phyloP scores from a whole-genome alignment of 2,888 invertebrate species.

The Phyllotreta cruciferae region DNA sequence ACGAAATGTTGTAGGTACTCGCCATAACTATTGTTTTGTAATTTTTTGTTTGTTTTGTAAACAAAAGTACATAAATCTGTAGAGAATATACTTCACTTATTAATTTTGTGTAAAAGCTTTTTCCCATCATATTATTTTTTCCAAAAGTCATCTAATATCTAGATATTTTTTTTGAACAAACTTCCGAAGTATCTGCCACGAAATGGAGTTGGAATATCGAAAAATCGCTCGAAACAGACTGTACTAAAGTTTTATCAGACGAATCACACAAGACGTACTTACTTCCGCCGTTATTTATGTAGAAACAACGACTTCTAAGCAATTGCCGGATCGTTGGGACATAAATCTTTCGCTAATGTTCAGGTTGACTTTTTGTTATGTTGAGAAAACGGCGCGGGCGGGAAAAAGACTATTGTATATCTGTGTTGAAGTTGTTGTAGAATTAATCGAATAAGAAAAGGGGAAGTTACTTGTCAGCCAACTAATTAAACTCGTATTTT shows the following conservation, averaged over 20 bases:
- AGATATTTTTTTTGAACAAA: too few species aligned
- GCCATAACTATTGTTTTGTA: too few species aligned
- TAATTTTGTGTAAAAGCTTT: too few species aligned
- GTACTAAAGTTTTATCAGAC: conserved; percentile 22
- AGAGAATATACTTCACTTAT: too few species aligned
- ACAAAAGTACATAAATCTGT: too few species aligned
- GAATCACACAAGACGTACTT: conserved; percentile 43
- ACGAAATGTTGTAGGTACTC: conserved; percentile 1
- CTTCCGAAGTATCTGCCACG: background rate
- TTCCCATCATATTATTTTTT: too few species aligned
- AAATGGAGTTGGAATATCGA: background rate
- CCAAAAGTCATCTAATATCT: too few species aligned
- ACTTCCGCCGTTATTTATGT: conserved; percentile 48
- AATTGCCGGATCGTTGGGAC: conserved; percentile 46
- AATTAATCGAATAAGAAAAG: conserved; percentile 23
- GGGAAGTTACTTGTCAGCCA: conserved; percentile 17
- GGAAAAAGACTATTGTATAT: conserved; percentile 23
- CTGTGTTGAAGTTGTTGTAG: conserved; percentile 24
- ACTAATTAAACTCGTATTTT: conserved; percentile 28
- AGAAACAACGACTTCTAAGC: conserved; percentile 42
- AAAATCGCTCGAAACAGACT: background rate
- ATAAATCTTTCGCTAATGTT: conserved; percentile 46
- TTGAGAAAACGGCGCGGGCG: conserved; percentile 20
- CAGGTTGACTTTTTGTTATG: conserved; percentile 35
- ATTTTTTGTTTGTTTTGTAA: too few species aligned